A percentile compares a stretch with the other conserved stretches of the same genome.
phyloP scores from a whole-genome alignment of 2,797 vertebrate species.

The Florisuga fusca region DNA sequence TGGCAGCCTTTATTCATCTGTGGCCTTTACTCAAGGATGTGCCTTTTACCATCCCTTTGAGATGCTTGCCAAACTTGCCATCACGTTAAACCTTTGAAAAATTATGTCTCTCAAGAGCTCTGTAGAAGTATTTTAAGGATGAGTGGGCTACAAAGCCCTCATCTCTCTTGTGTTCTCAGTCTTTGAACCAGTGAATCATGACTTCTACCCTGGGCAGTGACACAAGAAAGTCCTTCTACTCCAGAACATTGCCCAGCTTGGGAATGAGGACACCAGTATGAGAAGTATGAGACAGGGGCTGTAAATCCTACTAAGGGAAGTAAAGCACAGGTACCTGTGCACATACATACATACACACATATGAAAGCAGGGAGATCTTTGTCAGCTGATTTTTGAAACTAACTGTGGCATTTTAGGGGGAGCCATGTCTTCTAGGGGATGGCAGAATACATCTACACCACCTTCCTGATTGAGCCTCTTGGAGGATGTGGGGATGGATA shows the following conservation, averaged over 20 bases:
- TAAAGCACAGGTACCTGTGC: neutral
- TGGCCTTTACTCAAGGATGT: slow-evolving; percentile 4
- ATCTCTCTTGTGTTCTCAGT: neutral
- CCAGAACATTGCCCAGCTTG: neutral
- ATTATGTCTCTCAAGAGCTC: slow-evolving; percentile 47
- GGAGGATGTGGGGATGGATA: neutral
- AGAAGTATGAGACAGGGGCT: neutral
- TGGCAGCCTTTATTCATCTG: slow-evolving; percentile 15
- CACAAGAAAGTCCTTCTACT: neutral
- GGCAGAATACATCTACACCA: neutral
- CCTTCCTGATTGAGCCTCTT: neutral
- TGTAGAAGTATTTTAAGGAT: slow-evolving; percentile 49
- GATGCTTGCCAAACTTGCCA: slow-evolving; percentile 31
- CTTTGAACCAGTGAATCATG: neutral
- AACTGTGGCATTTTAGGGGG: neutral
- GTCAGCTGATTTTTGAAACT: neutral
- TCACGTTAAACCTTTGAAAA: neutral
- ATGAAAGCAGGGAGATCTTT: neutral
- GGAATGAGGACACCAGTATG: neutral
- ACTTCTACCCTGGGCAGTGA: neutral
- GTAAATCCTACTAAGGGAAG: neutral
- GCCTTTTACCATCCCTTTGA: slow-evolving; percentile 63
- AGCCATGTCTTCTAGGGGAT: neutral
- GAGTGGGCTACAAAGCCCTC: neutral
- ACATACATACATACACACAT: neutral